phyloP scores from a whole-genome alignment of 2,888 invertebrate species.

The Tiliacea citrago region DNA sequence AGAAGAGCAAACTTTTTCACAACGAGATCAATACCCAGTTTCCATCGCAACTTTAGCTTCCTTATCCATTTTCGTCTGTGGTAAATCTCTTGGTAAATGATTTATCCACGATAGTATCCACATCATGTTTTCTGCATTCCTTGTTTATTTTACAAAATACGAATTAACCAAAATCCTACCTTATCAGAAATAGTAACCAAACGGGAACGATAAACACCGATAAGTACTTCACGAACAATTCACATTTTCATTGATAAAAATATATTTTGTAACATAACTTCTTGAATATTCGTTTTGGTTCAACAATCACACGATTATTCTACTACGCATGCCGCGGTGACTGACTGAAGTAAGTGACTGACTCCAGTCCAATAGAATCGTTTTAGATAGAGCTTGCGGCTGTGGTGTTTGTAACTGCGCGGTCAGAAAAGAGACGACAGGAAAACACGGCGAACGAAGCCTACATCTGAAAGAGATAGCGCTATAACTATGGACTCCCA shows the following conservation, averaged over 20 bases:
- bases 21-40: slow-evolving; percentile 32
- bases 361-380: slow-evolving; percentile 66
- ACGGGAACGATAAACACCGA: slow-evolving; percentile 51
- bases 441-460: slow-evolving; percentile 69
- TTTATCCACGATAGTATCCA: slow-evolving; percentile 26
- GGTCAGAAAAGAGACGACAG: slow-evolving; percentile 73
- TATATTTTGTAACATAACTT: slow-evolving; percentile 50
- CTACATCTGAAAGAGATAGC: slow-evolving; percentile 71
- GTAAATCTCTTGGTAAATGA: background rate
- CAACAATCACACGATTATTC: slow-evolving; percentile 61
- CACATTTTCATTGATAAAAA: slow-evolving; percentile 80
- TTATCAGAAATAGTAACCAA: slow-evolving; percentile 65
- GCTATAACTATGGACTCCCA: slow-evolving; percentile 60
- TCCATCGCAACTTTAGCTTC: slow-evolving; percentile 4
- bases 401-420: slow-evolving; percentile 54
- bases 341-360: slow-evolving; percentile 65
- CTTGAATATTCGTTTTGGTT: slow-evolving; percentile 40
- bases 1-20: background rate
- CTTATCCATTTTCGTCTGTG: background rate
- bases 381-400: slow-evolving; percentile 62
- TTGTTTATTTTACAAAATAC: slow-evolving; percentile 14
- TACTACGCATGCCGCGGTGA: slow-evolving; percentile 73
- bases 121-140: slow-evolving; percentile 9
- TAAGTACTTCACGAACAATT: slow-evolving; percentile 57
- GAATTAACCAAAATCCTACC: slow-evolving; percentile 58